Evolutionary conservation across 1,140 invertebrate species (phyloP).

Genomic region (Paraescarpia echinospica): DNA sequence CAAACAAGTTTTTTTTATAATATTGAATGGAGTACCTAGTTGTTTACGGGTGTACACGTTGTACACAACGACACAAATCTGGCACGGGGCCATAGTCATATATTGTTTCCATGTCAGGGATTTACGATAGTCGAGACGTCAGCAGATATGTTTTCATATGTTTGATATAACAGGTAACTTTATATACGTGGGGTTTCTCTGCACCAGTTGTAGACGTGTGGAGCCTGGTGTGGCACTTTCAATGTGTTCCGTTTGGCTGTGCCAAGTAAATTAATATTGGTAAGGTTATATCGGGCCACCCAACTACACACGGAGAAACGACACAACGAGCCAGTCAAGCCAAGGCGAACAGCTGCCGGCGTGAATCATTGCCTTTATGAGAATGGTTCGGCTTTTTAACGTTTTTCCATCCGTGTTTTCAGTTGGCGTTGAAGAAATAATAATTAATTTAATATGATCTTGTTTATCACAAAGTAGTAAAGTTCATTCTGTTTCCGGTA

Average conservation of each 20-base stretch:
- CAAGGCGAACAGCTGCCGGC: background rate
- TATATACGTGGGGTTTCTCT: no score
- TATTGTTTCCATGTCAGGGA: background rate
- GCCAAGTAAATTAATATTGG: no score
- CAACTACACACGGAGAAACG: no score
- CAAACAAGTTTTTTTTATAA: background rate
- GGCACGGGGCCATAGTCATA: background rate
- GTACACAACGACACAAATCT: background rate
- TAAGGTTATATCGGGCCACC: no score
- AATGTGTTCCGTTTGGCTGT: no score
- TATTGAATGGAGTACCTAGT: background rate
- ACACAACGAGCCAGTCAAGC: no score
- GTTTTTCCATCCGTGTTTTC: background rate
- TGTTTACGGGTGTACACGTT: background rate
- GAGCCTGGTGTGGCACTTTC: no score
- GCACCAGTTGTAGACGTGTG: no score
- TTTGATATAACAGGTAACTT: no score
- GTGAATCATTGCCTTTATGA: background rate
- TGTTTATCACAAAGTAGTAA: background rate
- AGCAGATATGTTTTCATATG: background rate
- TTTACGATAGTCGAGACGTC: background rate
- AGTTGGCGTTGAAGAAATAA: background rate
- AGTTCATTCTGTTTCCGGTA: background rate
- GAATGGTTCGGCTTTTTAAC: background rate
- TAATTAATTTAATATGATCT: background rate